Evolutionary conservation across 2,797 vertebrate genomes (phyloP), one percentile per base, ranked within the genome.

Genomic region (Gastrophryne carolinensis): DNA sequence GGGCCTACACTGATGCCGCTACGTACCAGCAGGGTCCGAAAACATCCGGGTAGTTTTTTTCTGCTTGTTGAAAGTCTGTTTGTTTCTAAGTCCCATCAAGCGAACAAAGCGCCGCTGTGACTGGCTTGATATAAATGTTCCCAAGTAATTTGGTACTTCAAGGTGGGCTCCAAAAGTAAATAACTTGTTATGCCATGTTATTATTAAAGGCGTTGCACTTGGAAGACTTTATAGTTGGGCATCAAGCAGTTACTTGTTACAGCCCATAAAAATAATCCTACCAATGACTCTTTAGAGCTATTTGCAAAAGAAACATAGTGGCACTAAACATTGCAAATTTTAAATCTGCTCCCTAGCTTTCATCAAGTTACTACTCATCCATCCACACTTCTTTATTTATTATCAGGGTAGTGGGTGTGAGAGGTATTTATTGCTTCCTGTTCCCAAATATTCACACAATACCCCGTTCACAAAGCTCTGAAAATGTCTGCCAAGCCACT

Each of bases 181-280:
- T 54, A 35, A 39, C 23, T 19, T 35, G 32, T 47, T 47, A 37
- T 53, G 32, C 63, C 63, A 37, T 53, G 65, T 54, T 15, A 15
- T 67, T 53, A 67, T 7, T 26, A 35, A 26, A n/a, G 62, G 62
- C 12, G 49, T 27, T 49, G 49, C 65, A 37, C 65, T 9, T 27
- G 65, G 65, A 35, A 67, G 37, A 53, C 37, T 67, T 53, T 54
- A 54, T 26, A 32, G n/a, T 37, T 15, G 30, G 65, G 49, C 47
- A 12, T 21, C 47, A 44, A 49, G 54, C 9, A 35, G 24, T 12
- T 67, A 21, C 49, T 11, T 37, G 12, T 50, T 32, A 50, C 47
- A 67, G 47, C 49, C 10, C 5, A 17, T 32, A 35, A 5, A 27
- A 24, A 15, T 34, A 34, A 37, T 54, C 37, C 39, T 26, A n/a